phyloP scores from a whole-genome alignment of 2,797 vertebrate species.

The Taeniopygia guttata region DNA sequence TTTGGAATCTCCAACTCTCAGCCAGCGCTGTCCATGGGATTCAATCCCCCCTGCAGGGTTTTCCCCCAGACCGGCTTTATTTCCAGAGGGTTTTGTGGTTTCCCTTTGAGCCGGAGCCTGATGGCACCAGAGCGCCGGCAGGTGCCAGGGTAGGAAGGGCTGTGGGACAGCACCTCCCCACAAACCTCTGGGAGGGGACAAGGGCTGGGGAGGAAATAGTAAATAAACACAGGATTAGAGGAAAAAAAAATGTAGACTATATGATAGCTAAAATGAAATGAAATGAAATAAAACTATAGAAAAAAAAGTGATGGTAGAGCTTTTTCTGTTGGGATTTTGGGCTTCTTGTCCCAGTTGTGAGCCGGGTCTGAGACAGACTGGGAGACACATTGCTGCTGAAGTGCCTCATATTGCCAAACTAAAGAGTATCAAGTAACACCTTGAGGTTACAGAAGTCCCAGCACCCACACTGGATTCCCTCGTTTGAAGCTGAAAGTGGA shows the following conservation, averaged over 20 bases:
- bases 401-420: background rate
- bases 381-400: background rate
- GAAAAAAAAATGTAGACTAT: background rate
- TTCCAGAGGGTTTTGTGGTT: background rate
- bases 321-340: background rate
- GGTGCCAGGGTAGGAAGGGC: background rate
- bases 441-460: background rate
- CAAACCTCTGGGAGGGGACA: too few relatives aligned
- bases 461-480: background rate
- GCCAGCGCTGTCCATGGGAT: accelerated
- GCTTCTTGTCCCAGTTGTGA: background rate
- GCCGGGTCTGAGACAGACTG: background rate
- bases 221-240: background rate
- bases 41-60: background rate
- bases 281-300: background rate
- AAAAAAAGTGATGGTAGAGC: background rate
- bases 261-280: too few relatives aligned
- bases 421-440: background rate
- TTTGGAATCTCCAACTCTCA: background rate
- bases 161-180: background rate
- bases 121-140: accelerated
- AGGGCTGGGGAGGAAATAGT: background rate
- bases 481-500: accelerated
- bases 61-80: background rate
- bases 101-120: background rate